Percentiles rank a stretch among this genome's conserved stretches.
Conservation (phyloP, 2,888 invertebrate species). For the Drosophila mayaguana region DNA sequence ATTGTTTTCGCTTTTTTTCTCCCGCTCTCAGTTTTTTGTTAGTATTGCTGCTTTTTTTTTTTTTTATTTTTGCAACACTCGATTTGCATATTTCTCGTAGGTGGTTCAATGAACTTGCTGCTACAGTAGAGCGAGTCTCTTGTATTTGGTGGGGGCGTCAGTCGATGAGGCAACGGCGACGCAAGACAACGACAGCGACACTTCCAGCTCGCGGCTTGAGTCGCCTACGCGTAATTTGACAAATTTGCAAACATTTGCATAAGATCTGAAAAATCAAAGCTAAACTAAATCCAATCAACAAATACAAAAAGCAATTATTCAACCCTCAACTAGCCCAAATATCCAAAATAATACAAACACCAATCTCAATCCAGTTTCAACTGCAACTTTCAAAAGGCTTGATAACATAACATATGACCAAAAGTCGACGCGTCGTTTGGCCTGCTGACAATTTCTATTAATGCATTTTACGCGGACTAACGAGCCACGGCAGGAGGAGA, state of each 20-base stretch:
- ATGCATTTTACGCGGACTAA: constrained; percentile 60
- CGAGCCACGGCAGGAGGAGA: constrained; percentile 35
- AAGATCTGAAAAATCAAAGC: constrained; percentile 42
- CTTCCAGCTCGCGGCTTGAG: constrained; percentile 55
- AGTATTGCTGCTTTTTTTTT: no score
- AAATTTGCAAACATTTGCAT: constrained; percentile 76
- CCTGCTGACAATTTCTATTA: constrained; percentile 59
- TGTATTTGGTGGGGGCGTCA: constrained; percentile 62
- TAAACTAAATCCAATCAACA: constrained; percentile 50
- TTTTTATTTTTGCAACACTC: constrained; percentile 59
- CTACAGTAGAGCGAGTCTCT: constrained; percentile 33
- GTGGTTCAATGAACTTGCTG: constrained; percentile 79
- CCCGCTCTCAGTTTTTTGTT: background rate
- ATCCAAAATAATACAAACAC: background rate
- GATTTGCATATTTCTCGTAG: constrained; percentile 80
- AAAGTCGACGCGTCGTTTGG: constrained; percentile 28
- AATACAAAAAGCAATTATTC: constrained; percentile 40
- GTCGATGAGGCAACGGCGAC: constrained; percentile 52
- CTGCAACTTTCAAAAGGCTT: constrained; percentile 1
- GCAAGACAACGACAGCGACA: constrained; percentile 39
- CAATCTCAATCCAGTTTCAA: background rate
- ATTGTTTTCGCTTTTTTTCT: constrained; percentile 48
- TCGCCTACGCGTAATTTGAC: constrained; percentile 74
- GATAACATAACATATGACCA: constrained; percentile 57
- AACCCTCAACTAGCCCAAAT: constrained; percentile 3